Conservation (phyloP, 1,140 invertebrate genomes). For the Musca domestica region DNA sequence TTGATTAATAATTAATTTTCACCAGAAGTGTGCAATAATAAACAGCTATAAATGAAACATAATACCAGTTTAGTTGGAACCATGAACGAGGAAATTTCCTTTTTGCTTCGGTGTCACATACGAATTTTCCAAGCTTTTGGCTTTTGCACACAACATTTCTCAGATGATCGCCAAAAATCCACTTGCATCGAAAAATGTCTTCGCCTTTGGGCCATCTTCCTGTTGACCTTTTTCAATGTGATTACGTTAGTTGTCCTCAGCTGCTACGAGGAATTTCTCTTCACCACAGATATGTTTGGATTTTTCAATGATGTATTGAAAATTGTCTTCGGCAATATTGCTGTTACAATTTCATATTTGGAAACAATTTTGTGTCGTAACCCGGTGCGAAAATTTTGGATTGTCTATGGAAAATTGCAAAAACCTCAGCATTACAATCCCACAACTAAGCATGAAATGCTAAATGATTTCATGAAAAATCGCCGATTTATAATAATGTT, state of each 20-base stretch:
- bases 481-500: slow-evolving; percentile 14
- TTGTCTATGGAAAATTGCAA: neutral
- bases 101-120: neutral
- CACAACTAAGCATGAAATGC: no score
- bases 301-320: slow-evolving; percentile 37
- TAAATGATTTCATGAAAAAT: neutral
- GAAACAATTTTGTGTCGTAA: slow-evolving; percentile 30
- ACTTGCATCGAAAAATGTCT: no score
- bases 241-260: slow-evolving; percentile 1
- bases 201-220: no score
- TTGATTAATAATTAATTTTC: no score
- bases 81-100: no score
- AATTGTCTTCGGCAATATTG: slow-evolving; percentile 32
- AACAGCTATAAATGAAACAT: no score
- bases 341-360: slow-evolving; percentile 33
- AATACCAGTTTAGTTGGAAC: neutral
- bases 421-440: neutral
- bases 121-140: neutral
- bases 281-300: slow-evolving; percentile 34
- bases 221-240: no score
- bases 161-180: neutral
- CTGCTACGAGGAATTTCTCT: slow-evolving; percentile 30
- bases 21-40: no score
- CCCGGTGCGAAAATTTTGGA: slow-evolving; percentile 33
- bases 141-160: neutral